Evolutionary conservation across 2,113 vertebrate species (phyloP), one percentile per base, ranked within the genome.

Genomic region (Oryzias woworae): DNA sequence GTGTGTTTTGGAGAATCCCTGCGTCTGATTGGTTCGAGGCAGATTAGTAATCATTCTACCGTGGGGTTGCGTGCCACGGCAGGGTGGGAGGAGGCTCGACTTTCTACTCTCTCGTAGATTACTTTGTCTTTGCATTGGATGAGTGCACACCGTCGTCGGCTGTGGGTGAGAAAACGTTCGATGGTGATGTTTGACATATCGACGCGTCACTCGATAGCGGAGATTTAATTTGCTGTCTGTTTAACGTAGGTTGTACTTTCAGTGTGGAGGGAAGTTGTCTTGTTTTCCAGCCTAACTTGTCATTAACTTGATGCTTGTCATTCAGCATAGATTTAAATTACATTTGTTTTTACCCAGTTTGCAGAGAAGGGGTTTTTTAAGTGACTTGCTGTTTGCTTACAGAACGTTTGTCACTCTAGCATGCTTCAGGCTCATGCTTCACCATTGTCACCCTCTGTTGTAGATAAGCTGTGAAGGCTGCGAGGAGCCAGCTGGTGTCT

Each of bases 401-500:
- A 12, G 10, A 3, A 36, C 10, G 36, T 36, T 74, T 24, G 7
- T 24, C 17, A 50, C 16, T 31, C 18, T 15, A 26, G 17, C 72
- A 41, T 12, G 55, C 16, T 60, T 28, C 36, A 28, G 63, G 58
- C 57, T 74, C 66, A 31, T 78, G 49, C 49, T 57, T 54, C 66
- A 53, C 66, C 60, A 82, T 16, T 74, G 61, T 67, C 53, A 59
- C 68, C 73, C 64, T 88, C 65, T 58, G 12, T 72, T 82, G 63
- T 83, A 89, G 85, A 89, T 79, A 63, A 85, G 68, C 78, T 49
- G 71, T 81, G 85, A 83, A 71, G 77, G 58, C 71, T 67, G 62
- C 69, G 77, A 58, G 69, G 75, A 69, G 77, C 58, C 79, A 52
- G 62, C 73, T 71, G 58, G 73, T 67, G 74, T 73, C 59, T 53